A percentile compares a stretch with the other conserved stretches of the same genome.
Conservation (phyloP, 92 coral and sea anemone genomes). For the Ricordea florida region DNA sequence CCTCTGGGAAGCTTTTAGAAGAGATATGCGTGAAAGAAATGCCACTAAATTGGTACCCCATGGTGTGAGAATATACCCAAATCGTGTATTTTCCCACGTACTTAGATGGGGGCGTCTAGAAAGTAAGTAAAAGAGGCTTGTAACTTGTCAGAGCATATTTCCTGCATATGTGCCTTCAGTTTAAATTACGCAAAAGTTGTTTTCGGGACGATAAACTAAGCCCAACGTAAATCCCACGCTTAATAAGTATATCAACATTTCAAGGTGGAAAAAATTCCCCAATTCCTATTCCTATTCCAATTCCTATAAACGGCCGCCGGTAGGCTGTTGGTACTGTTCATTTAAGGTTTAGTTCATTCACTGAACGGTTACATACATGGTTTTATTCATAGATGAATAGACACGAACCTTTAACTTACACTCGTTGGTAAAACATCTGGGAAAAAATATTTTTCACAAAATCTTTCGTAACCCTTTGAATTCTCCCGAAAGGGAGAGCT, state of each 20-base stretch:
- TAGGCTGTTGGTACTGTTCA: too few species aligned
- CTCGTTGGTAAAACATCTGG: too few species aligned
- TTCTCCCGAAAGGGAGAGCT: too few species aligned
- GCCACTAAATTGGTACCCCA: background rate
- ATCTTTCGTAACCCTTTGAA: too few species aligned
- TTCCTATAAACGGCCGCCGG: too few species aligned
- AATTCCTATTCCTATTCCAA: too few species aligned
- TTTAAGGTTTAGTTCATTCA: too few species aligned
- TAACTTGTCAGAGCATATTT: background rate
- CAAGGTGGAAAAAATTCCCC: background rate
- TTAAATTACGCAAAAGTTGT: background rate
- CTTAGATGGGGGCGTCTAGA: background rate
- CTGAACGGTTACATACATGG: too few species aligned
- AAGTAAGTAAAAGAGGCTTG: background rate
- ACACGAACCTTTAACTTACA: too few species aligned
- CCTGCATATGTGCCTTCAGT: background rate
- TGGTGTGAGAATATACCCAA: slow-evolving; percentile 1
- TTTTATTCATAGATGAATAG: too few species aligned
- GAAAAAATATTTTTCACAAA: too few species aligned
- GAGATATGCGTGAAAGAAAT: background rate
- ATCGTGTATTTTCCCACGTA: slow-evolving; percentile 13
- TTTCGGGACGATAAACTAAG: background rate
- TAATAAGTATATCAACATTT: background rate
- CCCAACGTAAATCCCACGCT: background rate
- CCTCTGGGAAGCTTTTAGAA: background rate